Base-by-base conservation (phyloP, 2,888 invertebrate genomes). In the Catonia carolina region DNA sequence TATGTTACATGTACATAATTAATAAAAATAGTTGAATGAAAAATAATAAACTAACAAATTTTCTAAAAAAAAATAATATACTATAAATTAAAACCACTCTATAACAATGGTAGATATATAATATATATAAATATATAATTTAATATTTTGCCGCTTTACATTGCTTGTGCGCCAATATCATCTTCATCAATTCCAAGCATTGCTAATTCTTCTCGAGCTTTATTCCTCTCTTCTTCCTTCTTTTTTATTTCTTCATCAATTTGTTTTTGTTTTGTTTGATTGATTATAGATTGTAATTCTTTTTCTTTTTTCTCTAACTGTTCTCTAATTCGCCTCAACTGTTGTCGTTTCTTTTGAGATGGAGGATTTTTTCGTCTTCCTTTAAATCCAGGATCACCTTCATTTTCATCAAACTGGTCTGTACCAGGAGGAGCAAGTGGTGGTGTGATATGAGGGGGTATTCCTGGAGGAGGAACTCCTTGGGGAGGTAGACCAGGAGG, bases 181-280 rank as follows among this genome's bases (percentile, higher is more conserved):
- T 84, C 84, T 6, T 85, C 89, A 68, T 90, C 90, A 51, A 91
- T 91, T 1, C 92, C 92, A 52, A 92, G 75, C 85, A 92, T 82
- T 2, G 86, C 86, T 58, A 91, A 72, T 66, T 92, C 91, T 57
- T 59, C 52, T 10, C 22, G 37, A n/a, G 51, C 42, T 49, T 59
- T 42, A 35, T 56, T 48, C 23, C 54, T 55, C 20, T 31, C 53
- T 27, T 50, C 60, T 53, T 58, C 55, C 42, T 67, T 60, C 39
- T 66, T 62, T 15, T 48, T 39, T 27, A 49, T 37, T 27, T 55
- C 56, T 20, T 39, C 17, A 5, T 35, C 51, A 23, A 31, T 53
- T 22, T 51, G 50, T 42, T n/a, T 23, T 39, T 27, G n/a, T 23
- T 18, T 45, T 8, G 22, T 22, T 18, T 55, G 53, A 2, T 22